Percentiles rank a stretch among this genome's conserved stretches.
phyloP scores from a whole-genome alignment of 2,113 vertebrate species.

The Zonotrichia leucophrys region DNA sequence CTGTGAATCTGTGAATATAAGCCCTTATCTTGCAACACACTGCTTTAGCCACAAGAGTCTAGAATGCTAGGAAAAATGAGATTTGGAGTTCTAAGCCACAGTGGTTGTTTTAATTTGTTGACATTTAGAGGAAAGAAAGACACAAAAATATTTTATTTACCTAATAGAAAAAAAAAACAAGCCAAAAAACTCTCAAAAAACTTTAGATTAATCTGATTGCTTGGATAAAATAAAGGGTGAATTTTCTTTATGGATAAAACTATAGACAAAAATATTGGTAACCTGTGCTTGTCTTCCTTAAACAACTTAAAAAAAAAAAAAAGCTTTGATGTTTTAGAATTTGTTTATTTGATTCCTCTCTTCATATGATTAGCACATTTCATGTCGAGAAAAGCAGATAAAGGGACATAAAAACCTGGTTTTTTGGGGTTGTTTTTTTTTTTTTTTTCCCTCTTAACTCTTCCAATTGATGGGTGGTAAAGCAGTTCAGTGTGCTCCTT shows the following conservation, averaged over 20 bases:
- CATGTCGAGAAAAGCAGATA: not conserved
- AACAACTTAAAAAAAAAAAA: not conserved
- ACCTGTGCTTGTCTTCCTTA: not conserved
- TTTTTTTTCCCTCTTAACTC: not conserved
- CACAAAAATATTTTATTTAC: not conserved
- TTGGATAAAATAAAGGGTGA: not conserved
- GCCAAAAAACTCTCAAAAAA: not conserved
- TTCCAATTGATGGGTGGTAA: not conserved
- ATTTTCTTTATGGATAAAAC: not conserved
- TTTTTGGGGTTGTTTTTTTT: not conserved
- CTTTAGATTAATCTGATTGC: not conserved
- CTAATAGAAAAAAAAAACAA: not conserved
- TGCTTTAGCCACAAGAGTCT: not conserved
- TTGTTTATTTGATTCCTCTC: not conserved
- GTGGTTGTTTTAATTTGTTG: not conserved
- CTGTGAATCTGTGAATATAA: not conserved
- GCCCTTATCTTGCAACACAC: not conserved
- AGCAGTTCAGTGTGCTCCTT: not conserved
- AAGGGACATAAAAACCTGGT: not conserved
- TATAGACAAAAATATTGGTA: not conserved
- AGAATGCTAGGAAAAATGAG: not conserved
- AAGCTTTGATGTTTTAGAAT: not conserved
- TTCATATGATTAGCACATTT: not conserved
- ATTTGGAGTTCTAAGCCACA: not conserved
- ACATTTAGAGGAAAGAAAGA: not conserved